phyloP scores from a whole-genome alignment of 2,113 vertebrate genomes.

The Lepidothrix coronata region DNA sequence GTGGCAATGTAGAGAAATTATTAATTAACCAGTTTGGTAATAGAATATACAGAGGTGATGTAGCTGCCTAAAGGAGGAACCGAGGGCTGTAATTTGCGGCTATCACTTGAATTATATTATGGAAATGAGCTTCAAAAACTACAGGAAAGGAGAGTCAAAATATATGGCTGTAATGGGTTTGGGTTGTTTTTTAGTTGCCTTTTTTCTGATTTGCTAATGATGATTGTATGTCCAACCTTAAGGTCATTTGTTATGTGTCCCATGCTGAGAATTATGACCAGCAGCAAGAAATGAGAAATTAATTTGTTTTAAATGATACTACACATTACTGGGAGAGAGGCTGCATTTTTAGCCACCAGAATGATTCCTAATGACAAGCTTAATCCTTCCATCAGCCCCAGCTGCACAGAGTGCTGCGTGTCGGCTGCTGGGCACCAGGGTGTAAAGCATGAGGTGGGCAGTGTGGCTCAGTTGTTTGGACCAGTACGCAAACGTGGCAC shows the following conservation, averaged over 20 bases:
- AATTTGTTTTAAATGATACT: slow-evolving; percentile 78
- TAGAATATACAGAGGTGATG: slow-evolving; percentile 36
- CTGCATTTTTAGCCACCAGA: slow-evolving; percentile 46
- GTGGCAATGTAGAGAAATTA: slow-evolving; percentile 62
- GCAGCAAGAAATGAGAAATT: slow-evolving; percentile 78
- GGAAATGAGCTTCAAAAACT: slow-evolving; percentile 47
- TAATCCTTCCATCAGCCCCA: slow-evolving; percentile 44
- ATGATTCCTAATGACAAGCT: slow-evolving; percentile 65
- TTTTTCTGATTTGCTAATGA: slow-evolving; percentile 42
- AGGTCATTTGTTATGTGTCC: slow-evolving; percentile 70
- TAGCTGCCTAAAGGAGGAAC: slow-evolving; percentile 28
- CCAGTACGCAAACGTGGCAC: neutral
- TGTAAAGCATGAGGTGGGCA: neutral
- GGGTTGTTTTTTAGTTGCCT: neutral
- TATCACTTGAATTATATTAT: slow-evolving; percentile 47
- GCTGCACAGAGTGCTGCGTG: neutral
- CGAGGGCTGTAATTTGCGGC: slow-evolving; percentile 49
- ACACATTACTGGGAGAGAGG: slow-evolving; percentile 65
- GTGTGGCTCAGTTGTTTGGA: neutral
- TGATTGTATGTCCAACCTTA: slow-evolving; percentile 63
- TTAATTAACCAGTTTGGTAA: slow-evolving; percentile 68
- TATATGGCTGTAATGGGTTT: neutral
- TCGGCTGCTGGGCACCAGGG: neutral
- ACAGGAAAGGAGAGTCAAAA: neutral
- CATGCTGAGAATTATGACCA: slow-evolving; percentile 73